These are phyloP conservation scores for Cheilosia urbana DNA, from an alignment of 2,888 invertebrate genomes.

Conservation along the genomic window DNA sequence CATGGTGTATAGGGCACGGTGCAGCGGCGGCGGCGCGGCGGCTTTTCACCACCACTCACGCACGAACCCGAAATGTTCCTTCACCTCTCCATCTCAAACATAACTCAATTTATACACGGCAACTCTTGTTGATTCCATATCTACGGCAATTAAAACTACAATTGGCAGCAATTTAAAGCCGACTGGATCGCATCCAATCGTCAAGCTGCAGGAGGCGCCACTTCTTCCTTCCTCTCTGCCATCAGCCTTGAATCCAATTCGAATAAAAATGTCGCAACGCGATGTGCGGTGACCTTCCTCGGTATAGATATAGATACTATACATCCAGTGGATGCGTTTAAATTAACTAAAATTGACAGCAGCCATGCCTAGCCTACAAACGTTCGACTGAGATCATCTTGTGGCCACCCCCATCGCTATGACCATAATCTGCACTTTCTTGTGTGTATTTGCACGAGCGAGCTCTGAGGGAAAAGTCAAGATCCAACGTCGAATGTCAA, in stretches of 20 bases:
- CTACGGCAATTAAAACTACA: constrained; percentile 63
- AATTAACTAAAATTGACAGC: constrained; percentile 56
- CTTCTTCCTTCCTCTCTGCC: constrained; percentile 21
- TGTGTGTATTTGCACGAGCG: not conserved
- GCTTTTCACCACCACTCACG: constrained; percentile 8
- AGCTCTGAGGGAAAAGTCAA: constrained; percentile 36
- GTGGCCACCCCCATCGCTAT: constrained; percentile 52
- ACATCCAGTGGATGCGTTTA: constrained; percentile 42
- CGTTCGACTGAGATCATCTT: constrained; percentile 42
- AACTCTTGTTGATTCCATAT: constrained; percentile 34
- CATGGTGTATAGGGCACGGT: constrained; percentile 45
- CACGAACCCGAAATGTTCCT: not conserved
- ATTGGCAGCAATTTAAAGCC: constrained; percentile 57
- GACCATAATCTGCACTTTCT: constrained; percentile 55
- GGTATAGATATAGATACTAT: not conserved
- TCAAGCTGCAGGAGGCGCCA: constrained; percentile 58
- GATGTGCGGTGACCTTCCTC: constrained; percentile 58
- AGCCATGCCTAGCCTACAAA: constrained; percentile 23
- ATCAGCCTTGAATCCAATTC: constrained; percentile 42
- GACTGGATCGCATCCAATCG: constrained; percentile 3
- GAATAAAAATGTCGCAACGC: constrained; percentile 52
- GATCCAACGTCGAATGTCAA: constrained; percentile 60
- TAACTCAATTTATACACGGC: constrained; percentile 23
- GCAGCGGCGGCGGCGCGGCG: not conserved
- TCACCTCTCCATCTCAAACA: not conserved